Evolutionary conservation across 2,888 invertebrate genomes (phyloP).

Genomic region (Cryptus armator): DNA sequence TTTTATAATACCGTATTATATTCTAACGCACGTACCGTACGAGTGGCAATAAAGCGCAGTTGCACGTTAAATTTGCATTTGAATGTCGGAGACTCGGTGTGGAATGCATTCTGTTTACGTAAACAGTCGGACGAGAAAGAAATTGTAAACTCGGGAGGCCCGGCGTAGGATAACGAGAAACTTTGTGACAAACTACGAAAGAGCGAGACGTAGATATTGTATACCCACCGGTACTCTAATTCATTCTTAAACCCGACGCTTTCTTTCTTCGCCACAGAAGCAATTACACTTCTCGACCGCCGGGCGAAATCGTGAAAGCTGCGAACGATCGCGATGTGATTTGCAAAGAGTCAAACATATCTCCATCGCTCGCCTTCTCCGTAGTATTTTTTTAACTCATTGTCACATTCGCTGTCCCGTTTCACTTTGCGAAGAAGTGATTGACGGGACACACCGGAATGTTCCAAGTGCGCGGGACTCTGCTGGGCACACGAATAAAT

Average conservation of each 20-base stretch:
- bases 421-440: slow-evolving; percentile 2
- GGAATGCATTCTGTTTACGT: slow-evolving; percentile 62
- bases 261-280: not conserved
- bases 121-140: slow-evolving; percentile 50
- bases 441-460: slow-evolving; percentile 17
- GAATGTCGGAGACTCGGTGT: slow-evolving; percentile 51
- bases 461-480: not conserved
- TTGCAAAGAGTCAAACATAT: not conserved
- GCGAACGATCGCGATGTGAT: not conserved
- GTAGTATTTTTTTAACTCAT: not conserved
- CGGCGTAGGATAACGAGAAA: slow-evolving; percentile 15
- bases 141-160: slow-evolving; percentile 44
- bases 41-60: slow-evolving; percentile 57
- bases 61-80: slow-evolving; percentile 60
- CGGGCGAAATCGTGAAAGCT: not conserved
- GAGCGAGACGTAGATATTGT: not conserved
- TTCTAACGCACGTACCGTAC: slow-evolving; percentile 48
- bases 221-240: slow-evolving; percentile 1
- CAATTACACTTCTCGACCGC: not conserved
- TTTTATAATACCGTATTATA: slow-evolving; percentile 36
- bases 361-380: not conserved
- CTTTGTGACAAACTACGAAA: not conserved
- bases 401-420: not conserved
- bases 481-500: no score
- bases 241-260: slow-evolving; percentile 4